Percentiles rank a stretch among this genome's conserved stretches.
Conservation (phyloP, 2,888 invertebrate genomes). For the Pristionchus japonicus region DNA sequence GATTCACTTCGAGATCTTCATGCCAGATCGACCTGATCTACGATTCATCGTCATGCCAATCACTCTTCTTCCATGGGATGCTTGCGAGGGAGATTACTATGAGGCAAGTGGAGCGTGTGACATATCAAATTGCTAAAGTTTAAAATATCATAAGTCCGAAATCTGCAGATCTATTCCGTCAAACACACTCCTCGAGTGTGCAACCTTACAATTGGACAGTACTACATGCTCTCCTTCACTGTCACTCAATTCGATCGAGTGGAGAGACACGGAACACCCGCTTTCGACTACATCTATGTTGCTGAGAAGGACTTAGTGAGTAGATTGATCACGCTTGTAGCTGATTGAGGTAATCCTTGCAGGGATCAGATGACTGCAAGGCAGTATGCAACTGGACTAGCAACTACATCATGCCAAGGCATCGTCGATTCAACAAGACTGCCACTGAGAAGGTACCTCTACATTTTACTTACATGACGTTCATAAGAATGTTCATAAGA, state of each 20-base stretch:
- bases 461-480: neutral
- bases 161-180: neutral
- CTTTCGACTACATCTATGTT: neutral
- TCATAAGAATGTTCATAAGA: neutral
- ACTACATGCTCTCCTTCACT: neutral
- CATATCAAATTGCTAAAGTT: neutral
- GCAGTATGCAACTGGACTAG: constrained; percentile 4
- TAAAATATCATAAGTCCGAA: neutral
- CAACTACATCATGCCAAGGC: neutral
- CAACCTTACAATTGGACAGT: neutral
- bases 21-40: constrained; percentile 40
- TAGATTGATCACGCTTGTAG: no score
- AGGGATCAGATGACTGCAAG: constrained; percentile 8
- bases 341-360: neutral
- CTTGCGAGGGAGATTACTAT: constrained; percentile 18
- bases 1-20: constrained; percentile 31
- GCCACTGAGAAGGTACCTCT: neutral
- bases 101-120: no score
- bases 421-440: neutral
- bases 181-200: neutral
- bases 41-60: constrained; percentile 1
- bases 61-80: neutral
- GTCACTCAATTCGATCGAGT: neutral
- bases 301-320: neutral
- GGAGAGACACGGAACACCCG: neutral